Conservation (phyloP, 1,140 invertebrate genomes). For the Zaprionus nigranus region DNA sequence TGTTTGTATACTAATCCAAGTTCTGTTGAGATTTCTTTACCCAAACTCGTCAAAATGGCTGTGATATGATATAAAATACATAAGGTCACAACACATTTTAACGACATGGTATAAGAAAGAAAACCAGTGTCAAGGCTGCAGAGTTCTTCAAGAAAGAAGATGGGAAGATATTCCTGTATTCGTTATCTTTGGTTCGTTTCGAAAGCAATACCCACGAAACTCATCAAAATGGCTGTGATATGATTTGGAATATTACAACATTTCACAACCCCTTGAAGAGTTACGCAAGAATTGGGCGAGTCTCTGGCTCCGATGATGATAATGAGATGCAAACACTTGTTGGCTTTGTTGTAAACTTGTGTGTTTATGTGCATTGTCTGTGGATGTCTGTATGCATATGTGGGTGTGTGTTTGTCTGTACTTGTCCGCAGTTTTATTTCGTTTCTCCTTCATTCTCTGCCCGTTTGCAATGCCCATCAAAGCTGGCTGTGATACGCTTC, state of each 20-base stretch:
- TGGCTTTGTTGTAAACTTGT: conserved; percentile 39
- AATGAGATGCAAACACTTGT: conserved; percentile 64
- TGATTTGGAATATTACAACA: conserved; percentile 71
- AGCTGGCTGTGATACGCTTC: conserved; percentile 84
- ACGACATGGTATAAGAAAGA: conserved; percentile 84
- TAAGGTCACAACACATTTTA: conserved; percentile 82
- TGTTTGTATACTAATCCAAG: background rate
- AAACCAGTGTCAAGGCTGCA: conserved; percentile 6
- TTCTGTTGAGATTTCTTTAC: conserved; percentile 79
- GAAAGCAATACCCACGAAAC: conserved; percentile 67
- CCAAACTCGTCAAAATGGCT: conserved; percentile 85
- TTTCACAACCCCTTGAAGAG: conserved; percentile 84
- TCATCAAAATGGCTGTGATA: conserved; percentile 85
- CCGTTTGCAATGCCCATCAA: conserved; percentile 84
- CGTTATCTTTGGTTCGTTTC: background rate
- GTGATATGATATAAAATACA: conserved; percentile 79
- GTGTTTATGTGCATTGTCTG: background rate
- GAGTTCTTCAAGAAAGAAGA: too few relatives aligned
- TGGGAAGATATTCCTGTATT: background rate
- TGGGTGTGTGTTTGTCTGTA: background rate
- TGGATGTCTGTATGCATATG: background rate
- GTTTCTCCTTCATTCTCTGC: conserved; percentile 7
- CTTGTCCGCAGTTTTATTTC: background rate
- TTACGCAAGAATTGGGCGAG: conserved; percentile 74
- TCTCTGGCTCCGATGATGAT: background rate